phyloP scores from a whole-genome alignment of 2,888 invertebrate species.

The Monopis laevigella region DNA sequence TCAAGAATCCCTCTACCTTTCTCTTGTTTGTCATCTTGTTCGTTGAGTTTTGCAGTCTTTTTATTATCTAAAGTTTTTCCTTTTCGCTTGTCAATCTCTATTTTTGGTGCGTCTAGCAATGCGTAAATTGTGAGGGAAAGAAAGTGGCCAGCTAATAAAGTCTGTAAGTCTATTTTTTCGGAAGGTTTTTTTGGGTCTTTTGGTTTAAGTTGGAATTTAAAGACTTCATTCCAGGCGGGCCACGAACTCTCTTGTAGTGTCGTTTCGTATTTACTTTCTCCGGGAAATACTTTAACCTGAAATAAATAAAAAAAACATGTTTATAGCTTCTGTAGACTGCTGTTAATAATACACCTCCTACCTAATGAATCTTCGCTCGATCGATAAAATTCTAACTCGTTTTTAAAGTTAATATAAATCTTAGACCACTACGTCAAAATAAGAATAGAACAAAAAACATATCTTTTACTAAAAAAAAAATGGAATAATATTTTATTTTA shows the following conservation, averaged over 20 bases:
- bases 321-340: no score
- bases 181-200: slow-evolving; percentile 54
- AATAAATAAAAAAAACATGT: slow-evolving; percentile 31
- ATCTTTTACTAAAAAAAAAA: no score
- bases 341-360: no score
- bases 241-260: slow-evolving; percentile 78
- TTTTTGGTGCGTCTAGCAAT: slow-evolving; percentile 67
- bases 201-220: slow-evolving; percentile 72
- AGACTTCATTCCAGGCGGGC: slow-evolving; percentile 84
- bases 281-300: slow-evolving; percentile 82
- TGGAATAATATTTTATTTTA: no score
- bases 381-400: no score
- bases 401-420: no score
- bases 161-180: slow-evolving; percentile 61
- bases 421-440: no score
- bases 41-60: slow-evolving; percentile 40
- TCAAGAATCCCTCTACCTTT: slow-evolving; percentile 57
- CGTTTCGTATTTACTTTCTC: slow-evolving; percentile 79
- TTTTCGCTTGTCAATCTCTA: slow-evolving; percentile 42
- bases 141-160: slow-evolving; percentile 72
- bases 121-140: slow-evolving; percentile 76
- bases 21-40: slow-evolving; percentile 55
- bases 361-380: no score
- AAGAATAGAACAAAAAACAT: no score
- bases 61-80: slow-evolving; percentile 41